Base-by-base conservation (phyloP, 2,888 invertebrate species). In the Hydriomena furcata region DNA sequence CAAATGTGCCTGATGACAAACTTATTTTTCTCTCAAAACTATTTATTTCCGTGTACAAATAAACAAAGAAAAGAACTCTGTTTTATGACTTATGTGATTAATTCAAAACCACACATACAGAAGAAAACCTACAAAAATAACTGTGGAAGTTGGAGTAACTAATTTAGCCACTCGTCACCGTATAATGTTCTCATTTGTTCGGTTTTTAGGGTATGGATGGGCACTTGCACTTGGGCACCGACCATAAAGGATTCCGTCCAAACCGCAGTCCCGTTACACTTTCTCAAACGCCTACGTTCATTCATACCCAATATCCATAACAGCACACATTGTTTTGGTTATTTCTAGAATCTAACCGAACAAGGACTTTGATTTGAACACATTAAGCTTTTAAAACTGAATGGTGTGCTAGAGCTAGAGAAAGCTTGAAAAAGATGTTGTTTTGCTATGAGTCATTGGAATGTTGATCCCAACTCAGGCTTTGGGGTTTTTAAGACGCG, bases 211-310 rank as follows among this genome's bases (percentile, higher is more conserved):
- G 13, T 28, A 25, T 21, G 7, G 44, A 12, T 4, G n/a, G n/a
- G n/a, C n/a, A n/a, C n/a, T n/a, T n/a, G n/a, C n/a, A n/a, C n/a
- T n/a, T 24, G 6, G 35, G 10, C 36, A 36, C 37, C 30, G 31
- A n/a, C 25, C 1, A 10, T 10, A 37, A 35, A 43, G 37, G 42
- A 42, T 25, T 41, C 17, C 11, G 25, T 17, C 21, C 40, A 42
- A 25, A 34, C 27, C 42, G 43, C 23, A 13, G 46, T 40, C 37
- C 43, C 44, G 56, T 38, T 47, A 47, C 25, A 5, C 49, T 43
- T 37, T 49, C 49, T 38, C 43, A 25, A 13, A 21, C 37, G 31
- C 49, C 49, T 32, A 42, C 48, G 28, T 8, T 20, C 48, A 24
- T 8, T 20, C 21, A 21, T 28, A 36, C 31, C 13, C 17, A 4